Evolutionary conservation across 2,113 vertebrate species (phyloP).

Genomic region (Gnathonemus longibarbis): DNA sequence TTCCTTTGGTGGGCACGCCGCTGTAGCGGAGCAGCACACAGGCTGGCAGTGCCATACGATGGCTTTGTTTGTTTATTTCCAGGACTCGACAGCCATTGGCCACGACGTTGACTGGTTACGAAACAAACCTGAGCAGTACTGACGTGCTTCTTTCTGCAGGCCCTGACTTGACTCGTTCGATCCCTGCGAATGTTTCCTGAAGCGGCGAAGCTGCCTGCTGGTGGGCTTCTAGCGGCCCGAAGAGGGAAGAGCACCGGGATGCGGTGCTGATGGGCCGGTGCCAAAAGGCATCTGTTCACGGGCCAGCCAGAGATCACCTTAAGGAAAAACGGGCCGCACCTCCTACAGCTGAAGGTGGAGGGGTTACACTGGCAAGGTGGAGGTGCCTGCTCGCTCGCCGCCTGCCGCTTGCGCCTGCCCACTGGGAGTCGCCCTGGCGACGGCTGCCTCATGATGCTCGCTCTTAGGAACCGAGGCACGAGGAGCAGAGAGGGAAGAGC

Average conservation of each 20-base stretch:
- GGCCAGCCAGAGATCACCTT: neutral
- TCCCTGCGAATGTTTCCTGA: neutral
- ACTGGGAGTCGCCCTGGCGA: neutral
- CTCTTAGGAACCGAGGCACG: neutral
- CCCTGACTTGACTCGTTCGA: constrained; percentile 38
- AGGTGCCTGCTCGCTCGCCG: neutral
- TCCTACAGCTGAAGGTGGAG: neutral
- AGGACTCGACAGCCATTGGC: neutral
- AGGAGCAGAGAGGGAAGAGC: neutral
- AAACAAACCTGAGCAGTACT: constrained; percentile 32
- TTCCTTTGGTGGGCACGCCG: neutral
- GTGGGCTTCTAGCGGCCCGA: neutral
- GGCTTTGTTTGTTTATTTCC: neutral
- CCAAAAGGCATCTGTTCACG: neutral
- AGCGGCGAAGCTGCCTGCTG: neutral
- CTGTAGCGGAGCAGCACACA: neutral
- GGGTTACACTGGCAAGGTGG: neutral
- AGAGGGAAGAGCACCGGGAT: neutral
- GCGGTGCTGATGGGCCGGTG: neutral
- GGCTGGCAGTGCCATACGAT: neutral
- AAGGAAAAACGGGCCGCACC: neutral
- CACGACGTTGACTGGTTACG: constrained; percentile 25
- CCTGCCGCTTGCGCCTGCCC: neutral
- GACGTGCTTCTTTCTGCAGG: constrained; percentile 27
- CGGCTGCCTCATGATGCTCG: neutral